phyloP scores from a whole-genome alignment of 2,113 vertebrate species.

The Oncorhynchus clarkii region DNA sequence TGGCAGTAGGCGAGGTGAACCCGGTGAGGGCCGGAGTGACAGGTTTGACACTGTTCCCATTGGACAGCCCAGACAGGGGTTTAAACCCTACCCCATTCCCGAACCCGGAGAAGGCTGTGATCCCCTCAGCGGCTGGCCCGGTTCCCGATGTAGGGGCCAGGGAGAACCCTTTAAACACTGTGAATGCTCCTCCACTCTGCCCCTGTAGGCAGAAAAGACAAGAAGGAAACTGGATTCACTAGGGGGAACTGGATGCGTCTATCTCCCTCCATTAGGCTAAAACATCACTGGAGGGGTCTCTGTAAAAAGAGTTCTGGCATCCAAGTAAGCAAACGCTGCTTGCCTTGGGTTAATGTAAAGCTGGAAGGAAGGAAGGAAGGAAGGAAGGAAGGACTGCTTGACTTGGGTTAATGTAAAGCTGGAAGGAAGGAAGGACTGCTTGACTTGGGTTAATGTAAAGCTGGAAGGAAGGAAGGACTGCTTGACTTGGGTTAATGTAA shows the following conservation, averaged over 20 bases:
- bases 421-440: too few relatives aligned
- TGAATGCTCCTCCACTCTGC: slow-evolving; percentile 84
- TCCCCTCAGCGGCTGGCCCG: slow-evolving; percentile 37
- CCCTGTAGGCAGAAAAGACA: slow-evolving; percentile 60
- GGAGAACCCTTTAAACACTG: slow-evolving; percentile 87
- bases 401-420: too few relatives aligned
- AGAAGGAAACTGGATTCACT: slow-evolving; percentile 13
- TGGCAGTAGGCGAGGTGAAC: slow-evolving; percentile 52
- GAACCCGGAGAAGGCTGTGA: slow-evolving; percentile 71
- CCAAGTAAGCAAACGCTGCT: too few relatives aligned
- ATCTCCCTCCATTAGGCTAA: too few relatives aligned
- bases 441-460: too few relatives aligned
- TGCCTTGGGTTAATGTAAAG: too few relatives aligned
- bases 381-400: too few relatives aligned
- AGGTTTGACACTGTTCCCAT: slow-evolving; percentile 74
- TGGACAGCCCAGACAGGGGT: slow-evolving; percentile 76
- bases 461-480: too few relatives aligned
- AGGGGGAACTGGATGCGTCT: not conserved
- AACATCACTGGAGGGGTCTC: too few relatives aligned
- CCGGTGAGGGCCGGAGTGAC: slow-evolving; percentile 58
- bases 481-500: too few relatives aligned
- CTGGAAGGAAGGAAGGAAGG: too few relatives aligned
- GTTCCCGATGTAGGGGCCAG: slow-evolving; percentile 64
- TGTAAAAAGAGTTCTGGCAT: too few relatives aligned
- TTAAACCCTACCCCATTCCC: slow-evolving; percentile 78